These are phyloP conservation scores for Syrrhaptes paradoxus DNA, from an alignment of 2,113 vertebrate species.

Conservation along the genomic window DNA sequence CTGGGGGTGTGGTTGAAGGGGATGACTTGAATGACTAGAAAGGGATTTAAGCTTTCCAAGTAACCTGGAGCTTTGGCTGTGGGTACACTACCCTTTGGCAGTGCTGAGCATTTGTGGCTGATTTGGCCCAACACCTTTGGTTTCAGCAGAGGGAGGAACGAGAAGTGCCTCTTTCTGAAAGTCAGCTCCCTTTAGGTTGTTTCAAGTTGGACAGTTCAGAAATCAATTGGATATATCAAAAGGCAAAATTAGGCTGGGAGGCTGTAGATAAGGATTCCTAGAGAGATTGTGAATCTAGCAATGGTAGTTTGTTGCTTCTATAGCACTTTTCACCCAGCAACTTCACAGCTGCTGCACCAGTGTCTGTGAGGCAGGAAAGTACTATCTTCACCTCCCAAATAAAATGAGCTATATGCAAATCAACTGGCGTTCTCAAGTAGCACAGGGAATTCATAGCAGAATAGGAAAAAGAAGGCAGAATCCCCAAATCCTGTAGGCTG, in stretches of 20 bases:
- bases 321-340: not conserved
- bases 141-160: not conserved
- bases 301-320: not conserved
- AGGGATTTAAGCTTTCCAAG: not conserved
- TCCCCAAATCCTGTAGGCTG: not conserved
- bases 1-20: not conserved
- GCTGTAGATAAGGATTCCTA: not conserved
- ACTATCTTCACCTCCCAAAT: not conserved
- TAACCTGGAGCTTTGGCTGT: not conserved
- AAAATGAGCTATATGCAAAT: not conserved
- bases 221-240: not conserved
- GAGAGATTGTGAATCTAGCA: not conserved
- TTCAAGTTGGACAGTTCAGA: not conserved
- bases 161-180: not conserved
- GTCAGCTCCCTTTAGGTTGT: not conserved
- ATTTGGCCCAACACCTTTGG: not conserved
- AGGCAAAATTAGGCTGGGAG: not conserved
- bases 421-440: not conserved
- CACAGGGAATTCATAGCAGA: not conserved
- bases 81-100: not conserved
- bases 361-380: not conserved
- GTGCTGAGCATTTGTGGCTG: not conserved
- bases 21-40: not conserved
- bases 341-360: not conserved
- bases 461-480: not conserved